A percentile compares a stretch with the other conserved stretches of the same genome.
Evolutionary conservation across 2,113 vertebrate genomes (phyloP).

Genomic region (Serilophus lunatus): DNA sequence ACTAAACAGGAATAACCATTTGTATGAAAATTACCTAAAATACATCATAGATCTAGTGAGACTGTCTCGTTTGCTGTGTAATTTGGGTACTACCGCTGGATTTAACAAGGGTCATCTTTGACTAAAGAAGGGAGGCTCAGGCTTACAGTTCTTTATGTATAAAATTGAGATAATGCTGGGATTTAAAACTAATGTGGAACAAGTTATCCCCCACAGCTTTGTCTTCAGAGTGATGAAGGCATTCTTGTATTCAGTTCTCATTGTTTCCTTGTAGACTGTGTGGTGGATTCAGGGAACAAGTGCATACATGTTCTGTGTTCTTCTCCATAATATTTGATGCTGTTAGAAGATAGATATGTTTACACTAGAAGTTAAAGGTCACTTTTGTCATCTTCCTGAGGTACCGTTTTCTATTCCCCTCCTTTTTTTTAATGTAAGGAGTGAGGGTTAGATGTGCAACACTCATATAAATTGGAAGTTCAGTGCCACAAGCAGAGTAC

Average conservation of each 20-base stretch:
- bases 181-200: background rate
- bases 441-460: background rate
- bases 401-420: background rate
- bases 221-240: background rate
- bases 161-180: background rate
- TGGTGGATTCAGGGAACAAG: background rate
- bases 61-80: background rate
- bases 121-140: background rate
- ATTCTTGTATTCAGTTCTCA: background rate
- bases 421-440: background rate
- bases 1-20: background rate
- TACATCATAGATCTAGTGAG: background rate
- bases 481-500: background rate
- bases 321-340: background rate
- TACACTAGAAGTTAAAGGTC: background rate
- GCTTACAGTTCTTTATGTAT: background rate
- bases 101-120: background rate
- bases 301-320: background rate
- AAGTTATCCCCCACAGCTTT: background rate
- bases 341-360: background rate
- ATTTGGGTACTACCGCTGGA: background rate
- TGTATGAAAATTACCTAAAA: background rate
- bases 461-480: background rate
- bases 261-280: background rate
- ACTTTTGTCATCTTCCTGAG: background rate